A percentile compares a stretch with the other conserved stretches of the same genome.
Conservation (phyloP, 2,888 invertebrate species). For the Philaethria dido region DNA sequence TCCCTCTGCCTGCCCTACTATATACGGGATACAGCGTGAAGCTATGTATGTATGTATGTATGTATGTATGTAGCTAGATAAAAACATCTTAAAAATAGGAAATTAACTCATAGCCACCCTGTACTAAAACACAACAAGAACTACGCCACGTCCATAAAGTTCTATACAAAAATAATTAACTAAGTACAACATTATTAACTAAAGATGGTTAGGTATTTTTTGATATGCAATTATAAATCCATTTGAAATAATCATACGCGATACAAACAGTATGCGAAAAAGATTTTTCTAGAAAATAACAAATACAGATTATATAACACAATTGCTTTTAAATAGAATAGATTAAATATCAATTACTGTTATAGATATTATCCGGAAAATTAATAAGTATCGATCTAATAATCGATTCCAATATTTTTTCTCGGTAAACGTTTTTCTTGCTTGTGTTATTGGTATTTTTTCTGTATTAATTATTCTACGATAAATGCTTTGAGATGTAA, state of each 20-base stretch:
- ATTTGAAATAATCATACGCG: slow-evolving; percentile 6
- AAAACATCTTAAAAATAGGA: too few relatives aligned
- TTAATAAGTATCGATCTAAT: background rate
- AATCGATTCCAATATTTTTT: background rate
- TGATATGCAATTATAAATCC: slow-evolving; percentile 13
- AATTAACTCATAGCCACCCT: too few relatives aligned
- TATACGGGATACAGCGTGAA: too few relatives aligned
- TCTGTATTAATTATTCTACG: background rate
- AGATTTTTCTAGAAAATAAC: slow-evolving; percentile 10
- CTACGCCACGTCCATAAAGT: background rate
- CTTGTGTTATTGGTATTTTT: background rate
- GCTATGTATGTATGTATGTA: too few relatives aligned
- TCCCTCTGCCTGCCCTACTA: too few relatives aligned
- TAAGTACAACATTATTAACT: background rate
- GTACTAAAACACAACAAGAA: too few relatives aligned
- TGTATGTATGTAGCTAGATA: too few relatives aligned
- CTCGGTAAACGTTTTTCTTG: background rate
- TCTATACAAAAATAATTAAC: background rate
- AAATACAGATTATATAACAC: slow-evolving; percentile 1
- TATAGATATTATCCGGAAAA: slow-evolving; percentile 5
- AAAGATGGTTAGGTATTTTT: background rate
- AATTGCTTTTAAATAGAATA: slow-evolving; percentile 13
- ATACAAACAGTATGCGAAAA: background rate
- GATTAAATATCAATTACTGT: slow-evolving; percentile 17
- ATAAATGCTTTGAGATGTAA: background rate